These are phyloP conservation scores for Astreopora myriophthalma DNA, from an alignment of 64 coral and sea anemone species.

Conservation along the genomic window DNA sequence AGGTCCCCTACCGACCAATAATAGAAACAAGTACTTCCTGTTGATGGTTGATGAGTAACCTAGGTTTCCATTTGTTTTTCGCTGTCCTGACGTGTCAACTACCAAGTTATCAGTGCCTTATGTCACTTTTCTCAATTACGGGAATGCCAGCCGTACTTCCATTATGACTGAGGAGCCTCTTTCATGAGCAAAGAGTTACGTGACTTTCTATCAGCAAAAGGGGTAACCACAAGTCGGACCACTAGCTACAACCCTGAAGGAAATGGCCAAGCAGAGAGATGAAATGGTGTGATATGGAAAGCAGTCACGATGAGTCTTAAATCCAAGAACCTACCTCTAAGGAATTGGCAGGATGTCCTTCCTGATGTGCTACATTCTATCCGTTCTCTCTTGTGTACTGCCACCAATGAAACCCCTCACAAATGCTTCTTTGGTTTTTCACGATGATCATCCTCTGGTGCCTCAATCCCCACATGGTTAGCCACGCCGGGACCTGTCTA, in stretches of 20 bases:
- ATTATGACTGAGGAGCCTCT: too few relatives aligned
- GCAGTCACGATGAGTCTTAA: constrained; percentile 12
- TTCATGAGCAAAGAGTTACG: constrained; percentile 54
- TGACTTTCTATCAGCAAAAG: constrained; percentile 22
- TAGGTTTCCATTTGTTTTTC: constrained; percentile 54
- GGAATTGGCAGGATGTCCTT: constrained; percentile 24
- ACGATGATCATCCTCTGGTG: constrained; percentile 4
- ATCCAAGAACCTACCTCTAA: constrained; percentile 28
- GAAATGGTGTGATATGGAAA: constrained; percentile 44
- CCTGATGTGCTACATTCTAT: constrained; percentile 54
- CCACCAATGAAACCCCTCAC: constrained; percentile 56
- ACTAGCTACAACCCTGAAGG: constrained; percentile 25
- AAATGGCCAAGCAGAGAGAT: constrained; percentile 49
- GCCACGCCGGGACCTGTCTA: constrained; percentile 16
- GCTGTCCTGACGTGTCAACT: too few relatives aligned
- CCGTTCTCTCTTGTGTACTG: constrained; percentile 53
- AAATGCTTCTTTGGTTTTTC: constrained; percentile 23
- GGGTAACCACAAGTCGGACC: constrained; percentile 49
- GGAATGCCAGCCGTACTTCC: too few relatives aligned
- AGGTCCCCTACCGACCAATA: constrained; percentile 46
- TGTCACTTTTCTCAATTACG: too few relatives aligned
- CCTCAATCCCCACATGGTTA: constrained; percentile 50
- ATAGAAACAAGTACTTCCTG: constrained; percentile 68
- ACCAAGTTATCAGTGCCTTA: too few relatives aligned
- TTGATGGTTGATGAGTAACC: constrained; percentile 65